Conservation (phyloP, 2,888 invertebrate genomes). For the Heliconius aoede region DNA sequence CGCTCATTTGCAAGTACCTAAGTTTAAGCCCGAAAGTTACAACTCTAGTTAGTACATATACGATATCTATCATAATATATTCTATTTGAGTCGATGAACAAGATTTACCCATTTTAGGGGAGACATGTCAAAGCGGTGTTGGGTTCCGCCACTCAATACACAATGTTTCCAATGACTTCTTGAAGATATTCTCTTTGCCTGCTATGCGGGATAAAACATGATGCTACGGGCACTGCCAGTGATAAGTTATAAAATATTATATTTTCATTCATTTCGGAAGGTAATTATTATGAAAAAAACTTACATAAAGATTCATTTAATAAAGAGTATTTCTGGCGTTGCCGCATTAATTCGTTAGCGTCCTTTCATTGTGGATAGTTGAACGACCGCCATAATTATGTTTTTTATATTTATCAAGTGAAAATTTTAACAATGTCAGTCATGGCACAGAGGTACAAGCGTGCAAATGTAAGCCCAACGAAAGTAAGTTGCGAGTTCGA, state of each 20-base stretch:
- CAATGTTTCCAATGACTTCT: not conserved
- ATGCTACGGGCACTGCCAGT: too few species aligned
- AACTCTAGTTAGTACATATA: not conserved
- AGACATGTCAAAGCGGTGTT: not conserved
- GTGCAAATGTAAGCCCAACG: too few species aligned
- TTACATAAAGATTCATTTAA: constrained; percentile 30
- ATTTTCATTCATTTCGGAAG: not conserved
- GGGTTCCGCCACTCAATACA: not conserved
- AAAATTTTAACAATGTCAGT: not conserved
- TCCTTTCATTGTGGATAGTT: constrained; percentile 41
- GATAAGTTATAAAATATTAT: not conserved
- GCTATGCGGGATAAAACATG: too few species aligned
- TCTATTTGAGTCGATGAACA: not conserved
- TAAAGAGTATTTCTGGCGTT: constrained; percentile 34
- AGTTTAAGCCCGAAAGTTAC: constrained; percentile 8
- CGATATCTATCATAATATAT: not conserved
- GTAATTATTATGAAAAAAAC: not conserved
- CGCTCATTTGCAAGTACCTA: constrained; percentile 14
- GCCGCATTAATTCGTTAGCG: constrained; percentile 43
- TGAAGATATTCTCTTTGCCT: not conserved
- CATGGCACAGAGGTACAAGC: too few species aligned
- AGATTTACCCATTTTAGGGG: not conserved
- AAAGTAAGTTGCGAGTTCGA: too few species aligned
- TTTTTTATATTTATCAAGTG: constrained; percentile 2
- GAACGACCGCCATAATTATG: constrained; percentile 23